Evolutionary conservation across 2,797 vertebrate species (phyloP).

Genomic region (Intellagama lesueurii): DNA sequence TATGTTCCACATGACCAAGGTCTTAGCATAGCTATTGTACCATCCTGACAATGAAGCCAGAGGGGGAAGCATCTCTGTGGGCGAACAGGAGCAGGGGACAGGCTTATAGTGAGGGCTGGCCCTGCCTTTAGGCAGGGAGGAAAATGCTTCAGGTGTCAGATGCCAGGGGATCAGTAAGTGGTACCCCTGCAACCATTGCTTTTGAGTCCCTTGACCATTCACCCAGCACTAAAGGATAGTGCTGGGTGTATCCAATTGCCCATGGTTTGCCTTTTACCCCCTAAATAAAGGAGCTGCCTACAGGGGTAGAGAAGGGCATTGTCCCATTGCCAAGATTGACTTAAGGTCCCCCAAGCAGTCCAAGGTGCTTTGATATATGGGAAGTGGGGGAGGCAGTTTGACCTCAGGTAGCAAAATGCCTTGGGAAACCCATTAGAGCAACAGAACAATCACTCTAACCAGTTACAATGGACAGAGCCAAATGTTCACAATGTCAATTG

Average conservation of each 20-base stretch:
- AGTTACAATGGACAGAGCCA: background rate
- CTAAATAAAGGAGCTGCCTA: background rate
- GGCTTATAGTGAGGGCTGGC: background rate
- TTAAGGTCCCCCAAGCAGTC: background rate
- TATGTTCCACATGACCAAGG: background rate
- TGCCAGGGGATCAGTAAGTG: background rate
- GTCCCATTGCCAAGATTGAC: background rate
- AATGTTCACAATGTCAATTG: background rate
- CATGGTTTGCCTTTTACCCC: too few species aligned
- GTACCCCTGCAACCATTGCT: background rate
- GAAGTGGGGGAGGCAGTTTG: background rate
- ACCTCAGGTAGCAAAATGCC: background rate
- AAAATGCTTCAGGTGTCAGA: background rate
- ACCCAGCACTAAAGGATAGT: background rate
- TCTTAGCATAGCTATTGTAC: background rate
- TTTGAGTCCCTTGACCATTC: background rate
- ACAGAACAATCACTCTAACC: background rate
- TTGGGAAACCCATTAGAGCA: background rate
- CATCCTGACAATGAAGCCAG: background rate
- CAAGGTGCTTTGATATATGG: background rate
- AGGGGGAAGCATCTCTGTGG: background rate
- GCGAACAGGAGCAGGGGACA: background rate
- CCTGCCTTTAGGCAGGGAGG: background rate
- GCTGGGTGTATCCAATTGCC: too few species aligned
- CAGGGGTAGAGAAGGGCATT: background rate